These are phyloP conservation scores for Cantharis rufa DNA, from an alignment of 2,888 invertebrate species.

Conservation along the genomic window DNA sequence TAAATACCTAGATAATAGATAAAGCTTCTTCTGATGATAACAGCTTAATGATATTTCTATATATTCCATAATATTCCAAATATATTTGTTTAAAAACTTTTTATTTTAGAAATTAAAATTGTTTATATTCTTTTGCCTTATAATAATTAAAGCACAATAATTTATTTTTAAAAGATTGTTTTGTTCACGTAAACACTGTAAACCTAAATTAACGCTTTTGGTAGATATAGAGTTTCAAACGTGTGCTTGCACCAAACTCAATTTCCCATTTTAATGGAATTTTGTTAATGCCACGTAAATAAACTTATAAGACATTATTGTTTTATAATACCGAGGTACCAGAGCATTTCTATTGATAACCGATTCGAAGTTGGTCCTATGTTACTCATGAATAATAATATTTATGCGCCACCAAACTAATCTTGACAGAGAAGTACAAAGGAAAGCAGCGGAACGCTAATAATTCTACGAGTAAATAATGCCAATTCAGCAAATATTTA, in stretches of 20 bases:
- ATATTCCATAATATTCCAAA: no score
- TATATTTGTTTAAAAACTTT: no score
- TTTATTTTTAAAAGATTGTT: not conserved
- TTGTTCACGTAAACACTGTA: not conserved
- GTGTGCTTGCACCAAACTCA: not conserved
- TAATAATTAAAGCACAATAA: not conserved
- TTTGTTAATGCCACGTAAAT: not conserved
- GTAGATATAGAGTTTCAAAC: not conserved
- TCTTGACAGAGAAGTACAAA: slow-evolving; percentile 10
- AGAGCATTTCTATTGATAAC: not conserved
- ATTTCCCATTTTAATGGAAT: not conserved
- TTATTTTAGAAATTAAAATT: no score
- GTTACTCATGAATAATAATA: slow-evolving; percentile 8
- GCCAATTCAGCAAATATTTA: slow-evolving; percentile 20
- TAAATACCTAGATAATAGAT: not conserved
- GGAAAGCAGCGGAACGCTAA: slow-evolving; percentile 12
- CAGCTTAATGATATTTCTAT: no score
- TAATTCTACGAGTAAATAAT: slow-evolving; percentile 9
- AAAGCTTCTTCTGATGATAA: no score
- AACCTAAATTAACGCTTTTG: not conserved
- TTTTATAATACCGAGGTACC: not conserved
- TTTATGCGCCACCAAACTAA: not conserved
- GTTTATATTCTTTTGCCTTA: no score
- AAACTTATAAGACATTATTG: not conserved
- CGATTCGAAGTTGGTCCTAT: not conserved